These are phyloP conservation scores for Archips crataeganus DNA, from an alignment of 2,888 invertebrate genomes.

Conservation along the genomic window DNA sequence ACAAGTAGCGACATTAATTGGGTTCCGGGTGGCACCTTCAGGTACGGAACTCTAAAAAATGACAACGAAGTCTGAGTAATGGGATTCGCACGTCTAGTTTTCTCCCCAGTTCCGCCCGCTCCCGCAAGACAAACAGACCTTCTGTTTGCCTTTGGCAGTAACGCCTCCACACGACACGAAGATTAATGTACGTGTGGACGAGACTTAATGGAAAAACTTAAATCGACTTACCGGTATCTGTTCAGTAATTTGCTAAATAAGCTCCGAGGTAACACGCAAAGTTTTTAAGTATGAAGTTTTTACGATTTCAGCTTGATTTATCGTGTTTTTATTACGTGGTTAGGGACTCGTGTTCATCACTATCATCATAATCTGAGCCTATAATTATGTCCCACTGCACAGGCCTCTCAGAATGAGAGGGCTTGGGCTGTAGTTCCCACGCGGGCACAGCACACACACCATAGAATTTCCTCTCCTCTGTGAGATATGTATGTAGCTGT, in stretches of 20 bases:
- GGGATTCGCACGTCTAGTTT: no score
- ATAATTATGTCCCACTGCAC: no score
- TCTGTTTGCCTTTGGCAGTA: background rate
- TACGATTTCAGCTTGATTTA: conserved; percentile 8
- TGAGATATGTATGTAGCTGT: no score
- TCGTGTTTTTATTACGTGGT: background rate
- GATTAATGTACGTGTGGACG: conserved; percentile 44
- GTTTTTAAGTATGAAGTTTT: conserved; percentile 5
- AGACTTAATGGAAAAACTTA: conserved; percentile 61
- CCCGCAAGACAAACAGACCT: background rate
- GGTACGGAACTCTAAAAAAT: no score
- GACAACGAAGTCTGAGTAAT: no score
- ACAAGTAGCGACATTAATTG: no score
- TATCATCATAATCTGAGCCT: no score
- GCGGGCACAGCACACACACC: no score
- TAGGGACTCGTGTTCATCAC: background rate
- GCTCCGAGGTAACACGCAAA: conserved; percentile 20
- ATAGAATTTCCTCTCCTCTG: no score
- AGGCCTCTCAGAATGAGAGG: no score
- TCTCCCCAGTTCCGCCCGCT: background rate
- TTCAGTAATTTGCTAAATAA: conserved; percentile 24
- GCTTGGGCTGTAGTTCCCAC: no score
- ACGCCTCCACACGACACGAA: conserved; percentile 13
- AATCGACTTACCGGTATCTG: conserved; percentile 51
- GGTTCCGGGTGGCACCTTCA: no score